Percentiles rank a stretch among this genome's conserved stretches.
Evolutionary conservation across 2,797 vertebrate species (phyloP).

Genomic region (Ara ararauna): DNA sequence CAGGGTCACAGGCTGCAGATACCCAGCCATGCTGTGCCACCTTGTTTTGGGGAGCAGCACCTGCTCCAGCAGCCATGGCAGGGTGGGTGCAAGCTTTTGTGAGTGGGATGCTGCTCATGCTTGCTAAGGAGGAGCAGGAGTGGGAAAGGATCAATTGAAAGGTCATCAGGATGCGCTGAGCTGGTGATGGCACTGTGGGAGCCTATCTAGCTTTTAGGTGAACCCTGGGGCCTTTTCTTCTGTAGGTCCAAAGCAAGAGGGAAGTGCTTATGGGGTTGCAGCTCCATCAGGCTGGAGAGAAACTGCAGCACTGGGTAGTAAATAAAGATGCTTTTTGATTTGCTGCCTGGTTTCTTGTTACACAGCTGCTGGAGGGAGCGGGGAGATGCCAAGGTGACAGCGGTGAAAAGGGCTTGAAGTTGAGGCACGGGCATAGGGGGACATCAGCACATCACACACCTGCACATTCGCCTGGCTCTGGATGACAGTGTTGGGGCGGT

Average conservation of each 20-base stretch:
- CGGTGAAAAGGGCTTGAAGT: neutral
- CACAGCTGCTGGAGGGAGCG: neutral
- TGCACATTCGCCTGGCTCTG: fast-evolving
- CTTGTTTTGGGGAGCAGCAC: neutral
- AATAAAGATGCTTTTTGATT: conserved; percentile 46
- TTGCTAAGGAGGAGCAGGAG: neutral
- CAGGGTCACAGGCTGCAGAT: fast-evolving
- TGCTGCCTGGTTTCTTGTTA: conserved; percentile 41
- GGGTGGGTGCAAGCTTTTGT: fast-evolving
- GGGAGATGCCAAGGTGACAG: conserved; percentile 27
- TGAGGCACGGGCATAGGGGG: neutral
- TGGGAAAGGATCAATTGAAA: neutral
- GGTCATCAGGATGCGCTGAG: fast-evolving
- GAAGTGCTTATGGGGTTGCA: neutral
- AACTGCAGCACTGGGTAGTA: conserved; percentile 31
- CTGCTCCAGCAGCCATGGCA: fast-evolving
- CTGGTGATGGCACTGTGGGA: neutral
- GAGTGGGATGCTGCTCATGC: neutral
- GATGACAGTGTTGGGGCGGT: neutral
- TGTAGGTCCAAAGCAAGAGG: neutral
- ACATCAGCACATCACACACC: neutral
- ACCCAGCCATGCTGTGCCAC: neutral
- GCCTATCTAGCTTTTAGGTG: neutral
- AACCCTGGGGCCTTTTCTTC: neutral
- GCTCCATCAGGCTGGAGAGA: neutral